phyloP scores from a whole-genome alignment of 2,113 vertebrate species.

The Salvator merianae region DNA sequence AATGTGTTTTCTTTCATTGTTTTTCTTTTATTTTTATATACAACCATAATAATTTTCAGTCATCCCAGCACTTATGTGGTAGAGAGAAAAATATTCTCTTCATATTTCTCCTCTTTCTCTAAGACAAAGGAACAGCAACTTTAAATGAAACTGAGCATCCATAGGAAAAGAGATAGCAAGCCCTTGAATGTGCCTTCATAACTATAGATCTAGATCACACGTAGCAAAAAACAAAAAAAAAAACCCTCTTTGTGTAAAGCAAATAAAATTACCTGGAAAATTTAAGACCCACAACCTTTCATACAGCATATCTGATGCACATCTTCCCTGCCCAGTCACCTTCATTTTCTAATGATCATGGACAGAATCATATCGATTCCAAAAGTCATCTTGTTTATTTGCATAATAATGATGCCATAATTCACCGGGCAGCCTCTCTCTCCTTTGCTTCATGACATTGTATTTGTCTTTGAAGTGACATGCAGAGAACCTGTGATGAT shows the following conservation, averaged over 20 bases:
- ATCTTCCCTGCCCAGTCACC: background rate
- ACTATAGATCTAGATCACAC: background rate
- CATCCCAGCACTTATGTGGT: background rate
- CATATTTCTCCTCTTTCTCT: background rate
- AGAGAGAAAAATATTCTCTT: background rate
- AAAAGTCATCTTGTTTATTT: slow-evolving; percentile 9
- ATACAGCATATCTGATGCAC: background rate
- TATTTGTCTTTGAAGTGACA: slow-evolving; percentile 1
- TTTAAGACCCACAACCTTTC: background rate
- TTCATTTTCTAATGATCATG: slow-evolving; percentile 9
- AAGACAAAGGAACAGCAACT: background rate
- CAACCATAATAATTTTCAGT: background rate
- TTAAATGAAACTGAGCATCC: background rate
- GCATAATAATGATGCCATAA: slow-evolving; percentile 24
- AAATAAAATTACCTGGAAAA: background rate
- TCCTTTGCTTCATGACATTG: background rate
- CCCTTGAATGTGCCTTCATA: background rate
- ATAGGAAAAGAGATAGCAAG: background rate
- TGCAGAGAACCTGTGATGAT: background rate
- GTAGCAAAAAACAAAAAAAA: background rate
- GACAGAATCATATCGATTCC: background rate
- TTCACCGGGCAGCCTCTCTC: background rate
- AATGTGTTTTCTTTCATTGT: background rate
- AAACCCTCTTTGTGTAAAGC: background rate
- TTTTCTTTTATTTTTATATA: background rate